Evolutionary conservation across 2,797 vertebrate genomes (phyloP).

Genomic region (Chelidonichthys spinosus): DNA sequence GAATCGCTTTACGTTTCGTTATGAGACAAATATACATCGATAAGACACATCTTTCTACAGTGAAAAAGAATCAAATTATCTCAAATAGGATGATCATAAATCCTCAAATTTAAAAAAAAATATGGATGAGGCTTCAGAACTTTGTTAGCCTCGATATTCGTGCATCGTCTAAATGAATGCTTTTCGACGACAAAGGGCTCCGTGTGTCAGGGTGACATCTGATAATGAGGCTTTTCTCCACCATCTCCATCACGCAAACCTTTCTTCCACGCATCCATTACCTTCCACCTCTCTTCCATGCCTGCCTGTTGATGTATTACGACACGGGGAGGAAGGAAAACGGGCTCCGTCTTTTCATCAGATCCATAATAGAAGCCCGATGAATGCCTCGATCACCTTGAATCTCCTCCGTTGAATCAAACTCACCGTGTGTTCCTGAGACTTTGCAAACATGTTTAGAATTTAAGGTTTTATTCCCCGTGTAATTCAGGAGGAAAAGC

Average conservation of each 20-base stretch:
- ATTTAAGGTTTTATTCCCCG: neutral
- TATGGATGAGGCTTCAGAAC: neutral
- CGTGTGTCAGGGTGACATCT: slow-evolving; percentile 7
- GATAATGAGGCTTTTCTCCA: slow-evolving; percentile 29
- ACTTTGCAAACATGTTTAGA: slow-evolving; percentile 12
- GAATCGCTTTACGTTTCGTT: too few relatives aligned
- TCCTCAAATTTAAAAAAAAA: too few relatives aligned
- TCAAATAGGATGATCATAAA: too few relatives aligned
- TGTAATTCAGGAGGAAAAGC: neutral
- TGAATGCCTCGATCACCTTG: slow-evolving; percentile 3
- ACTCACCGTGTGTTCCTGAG: neutral
- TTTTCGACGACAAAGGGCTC: neutral
- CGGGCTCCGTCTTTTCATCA: slow-evolving; percentile 20
- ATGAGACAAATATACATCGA: too few relatives aligned
- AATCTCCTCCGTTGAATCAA: slow-evolving; percentile 21
- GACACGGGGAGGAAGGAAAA: slow-evolving; percentile 17
- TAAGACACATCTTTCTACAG: too few relatives aligned
- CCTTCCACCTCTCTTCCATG: slow-evolving; percentile 1
- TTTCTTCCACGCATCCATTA: neutral
- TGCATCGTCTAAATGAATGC: neutral
- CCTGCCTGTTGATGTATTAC: neutral
- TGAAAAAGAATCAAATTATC: too few relatives aligned
- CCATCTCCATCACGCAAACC: slow-evolving; percentile 6
- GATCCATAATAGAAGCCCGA: slow-evolving; percentile 39
- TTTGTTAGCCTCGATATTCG: neutral